Percentiles rank a stretch among this genome's conserved stretches.
Evolutionary conservation across 2,113 vertebrate genomes (phyloP).

Genomic region (Trematomus loennbergii): DNA sequence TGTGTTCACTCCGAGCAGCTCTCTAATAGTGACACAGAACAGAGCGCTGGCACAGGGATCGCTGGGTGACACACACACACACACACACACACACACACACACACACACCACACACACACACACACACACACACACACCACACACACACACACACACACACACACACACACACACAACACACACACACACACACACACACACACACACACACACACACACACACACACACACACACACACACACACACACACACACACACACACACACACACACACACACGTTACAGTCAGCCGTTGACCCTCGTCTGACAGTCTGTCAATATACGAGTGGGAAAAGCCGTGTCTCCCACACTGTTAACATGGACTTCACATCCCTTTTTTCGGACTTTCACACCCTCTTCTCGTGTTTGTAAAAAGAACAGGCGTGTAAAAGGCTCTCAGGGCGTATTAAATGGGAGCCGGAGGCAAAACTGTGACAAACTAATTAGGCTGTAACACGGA

Average conservation of each 20-base stretch:
- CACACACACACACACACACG: not conserved
- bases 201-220: conserved; percentile 37
- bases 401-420: conserved; percentile 49
- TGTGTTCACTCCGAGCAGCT: conserved; percentile 50
- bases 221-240: too few species aligned
- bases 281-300: conserved; percentile 56
- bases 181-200: conserved; percentile 49
- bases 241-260: conserved; percentile 37
- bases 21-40: conserved; percentile 57
- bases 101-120: not conserved
- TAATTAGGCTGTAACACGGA: conserved; percentile 48
- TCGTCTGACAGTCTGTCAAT: conserved; percentile 48
- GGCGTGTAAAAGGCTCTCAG: conserved; percentile 52
- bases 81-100: not conserved
- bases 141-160: not conserved
- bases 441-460: conserved; percentile 48
- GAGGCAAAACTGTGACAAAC: conserved; percentile 47
- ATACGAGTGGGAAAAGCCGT: conserved; percentile 61
- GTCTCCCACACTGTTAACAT: conserved; percentile 64
- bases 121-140: conserved; percentile 23
- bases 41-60: conserved; percentile 42
- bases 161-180: not conserved
- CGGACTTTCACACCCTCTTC: conserved; percentile 57
- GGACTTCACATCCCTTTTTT: conserved; percentile 53
- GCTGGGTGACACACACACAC: conserved; percentile 39